Evolutionary conservation across 2,113 vertebrate genomes (phyloP), one percentile per base, ranked within the genome.

Genomic region (Chunga burmeisteri): DNA sequence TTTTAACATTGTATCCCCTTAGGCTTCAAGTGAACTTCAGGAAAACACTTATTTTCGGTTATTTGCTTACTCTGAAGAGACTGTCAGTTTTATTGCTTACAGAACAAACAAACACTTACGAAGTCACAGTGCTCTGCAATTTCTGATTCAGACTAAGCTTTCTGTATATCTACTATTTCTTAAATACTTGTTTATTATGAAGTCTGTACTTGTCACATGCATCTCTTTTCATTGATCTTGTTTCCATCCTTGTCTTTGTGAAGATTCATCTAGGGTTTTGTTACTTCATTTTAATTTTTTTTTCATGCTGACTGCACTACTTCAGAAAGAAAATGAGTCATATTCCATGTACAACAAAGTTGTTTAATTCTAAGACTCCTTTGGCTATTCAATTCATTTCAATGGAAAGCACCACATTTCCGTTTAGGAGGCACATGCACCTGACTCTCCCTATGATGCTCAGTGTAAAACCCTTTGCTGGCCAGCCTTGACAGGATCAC

Each of bases 1-100:
- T 89, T 94, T 75, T 96, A 89, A 85, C 46, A 38, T 17, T 40
- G 27, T 52, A 84, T 92, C 56, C 75, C 82, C 91, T 92, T 52
- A 89, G 95, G 92, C 52, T 87, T 91, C 49, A 79, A 79, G 40
- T 82, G 83, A 94, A 94, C 81, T 92, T 89, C 65, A 87, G 65
- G 56, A 89, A 95, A 95, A 74, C 11, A 46, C 71, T 88, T 92
- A 27, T 83, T 90, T 93, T 81, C 63, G 53, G 11, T 82, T 93
- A 73, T 90, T 91, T 92, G 7, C 17, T 95, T 93, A 70, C 46
- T 62, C 63, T 63, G 61, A 87, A 87, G 66, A 85, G n/a, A 52
- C 27, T 82, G 68, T 61, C 67, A 83, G 40, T 87, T 93, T 84
- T 68, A 84, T 67, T 86, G 40, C 65, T 81, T 67, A 75, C 1